Evolutionary conservation across 2,113 vertebrate species (phyloP).

Genomic region (Oncorhynchus tshawytscha): DNA sequence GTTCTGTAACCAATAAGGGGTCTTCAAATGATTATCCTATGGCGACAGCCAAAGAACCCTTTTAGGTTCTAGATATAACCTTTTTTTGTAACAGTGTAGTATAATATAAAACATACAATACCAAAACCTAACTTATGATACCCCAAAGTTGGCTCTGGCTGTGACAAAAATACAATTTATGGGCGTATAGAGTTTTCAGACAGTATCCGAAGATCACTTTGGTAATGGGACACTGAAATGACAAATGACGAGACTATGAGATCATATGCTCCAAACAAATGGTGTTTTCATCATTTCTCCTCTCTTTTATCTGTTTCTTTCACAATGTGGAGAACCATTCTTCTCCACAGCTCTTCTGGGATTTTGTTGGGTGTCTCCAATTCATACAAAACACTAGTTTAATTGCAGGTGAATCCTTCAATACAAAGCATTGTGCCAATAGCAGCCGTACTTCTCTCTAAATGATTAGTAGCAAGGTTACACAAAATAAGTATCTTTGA

Average conservation of each 20-base stretch:
- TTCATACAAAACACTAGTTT: neutral
- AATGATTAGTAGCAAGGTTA: conserved; percentile 17
- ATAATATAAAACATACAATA: too few species aligned
- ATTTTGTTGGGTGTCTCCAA: neutral
- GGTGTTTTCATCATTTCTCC: neutral
- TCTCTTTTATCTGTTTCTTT: neutral
- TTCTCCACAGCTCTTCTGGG: neutral
- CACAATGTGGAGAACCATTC: neutral
- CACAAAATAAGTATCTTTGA: conserved; percentile 19
- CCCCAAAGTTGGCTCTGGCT: too few species aligned
- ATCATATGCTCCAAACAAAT: neutral
- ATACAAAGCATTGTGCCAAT: neutral
- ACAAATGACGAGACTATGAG: neutral
- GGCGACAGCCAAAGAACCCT: too few species aligned
- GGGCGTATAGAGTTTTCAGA: too few species aligned
- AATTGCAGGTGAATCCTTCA: neutral
- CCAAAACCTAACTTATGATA: too few species aligned
- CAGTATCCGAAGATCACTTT: too few species aligned
- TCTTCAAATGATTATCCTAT: too few species aligned
- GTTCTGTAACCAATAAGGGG: too few species aligned
- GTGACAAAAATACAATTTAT: too few species aligned
- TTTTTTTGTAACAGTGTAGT: too few species aligned
- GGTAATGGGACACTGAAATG: too few species aligned
- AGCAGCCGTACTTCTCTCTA: neutral
- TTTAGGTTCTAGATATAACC: too few species aligned